Evolutionary conservation across 2,888 invertebrate genomes (phyloP), one percentile per base, ranked within the genome.

Genomic region (Sminthurinus aureus): DNA sequence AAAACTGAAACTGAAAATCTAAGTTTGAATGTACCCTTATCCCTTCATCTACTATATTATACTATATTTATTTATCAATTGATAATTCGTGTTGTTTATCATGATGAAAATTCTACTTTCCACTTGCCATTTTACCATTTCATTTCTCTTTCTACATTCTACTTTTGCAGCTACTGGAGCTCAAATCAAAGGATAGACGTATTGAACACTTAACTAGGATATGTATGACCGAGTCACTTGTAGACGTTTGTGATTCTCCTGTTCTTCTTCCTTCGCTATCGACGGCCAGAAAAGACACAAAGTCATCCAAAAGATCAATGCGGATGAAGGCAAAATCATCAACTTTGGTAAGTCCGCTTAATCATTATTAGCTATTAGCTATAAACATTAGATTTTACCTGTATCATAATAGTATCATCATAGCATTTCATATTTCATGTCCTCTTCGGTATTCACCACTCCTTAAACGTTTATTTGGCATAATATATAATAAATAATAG

Each of bases 131-230:
- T 38, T 73, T 73, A 24, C 22, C 26, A 24, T 71, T 3, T 73
- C 12, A 8, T 11, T 26, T 73, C 26, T 73, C 64, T 38, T 51
- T 75, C 3, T 75, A 26, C 50, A 26, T 74, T 38, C 9, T 8
- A 0, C 12, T 50, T 75, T 71, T 79, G 69, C 38, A 84, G 84
- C 79, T 84, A 20, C 74, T 84, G 79, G 84, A 84, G 79, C 64
- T 84, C 58, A 84, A 84, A 69, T 51, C 79, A 1, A 84, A 84
- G 51, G 84, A 84, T 18, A 64, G 77, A 52, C 79, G 67, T 38
- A 75, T 84, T n/a, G 79, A 82, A 20, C 82, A 4, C 75, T 84
- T 38, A 73, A 84, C 73, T 13, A 38, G 38, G 66, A 81, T 69
- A 67, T 69, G 13, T 66, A 22, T 38, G 66, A 52, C 51, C 50